Base-by-base conservation (phyloP, 2,888 invertebrate species). In the Lasioglossum leucozonium region DNA sequence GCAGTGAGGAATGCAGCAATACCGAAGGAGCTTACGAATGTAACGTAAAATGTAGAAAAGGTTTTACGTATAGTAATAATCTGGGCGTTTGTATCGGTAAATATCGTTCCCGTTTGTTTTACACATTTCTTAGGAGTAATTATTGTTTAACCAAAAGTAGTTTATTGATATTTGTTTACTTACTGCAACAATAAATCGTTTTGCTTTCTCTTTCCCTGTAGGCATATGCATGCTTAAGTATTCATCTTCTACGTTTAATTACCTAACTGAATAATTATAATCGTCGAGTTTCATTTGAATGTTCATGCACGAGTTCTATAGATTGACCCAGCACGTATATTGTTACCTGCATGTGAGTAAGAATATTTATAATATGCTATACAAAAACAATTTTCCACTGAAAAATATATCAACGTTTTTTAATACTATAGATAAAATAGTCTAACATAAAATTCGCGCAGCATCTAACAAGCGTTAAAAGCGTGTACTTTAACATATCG, bases 11-110 rank as follows among this genome's bases (percentile, higher is more conserved):
- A 26, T 96, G 96, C 87, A 91, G 93, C 73, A 96, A 96, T 88
- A 94, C 91, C 40, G 93, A 95, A 22, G 96, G 96, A n/a, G 95
- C 95, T 74, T 96, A 95, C 90, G 93, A 94, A 69, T 96, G 96
- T 85, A 95, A 94, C 71, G 84, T 93, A 18, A 93, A 92, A 81
- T 95, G 95, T 74, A 87, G 91, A 2, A 86, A 88, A 65, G 95
- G 95, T 78, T 94, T 92, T 77, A 74, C 78, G 30, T 95, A 92
- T 83, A 93, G 86, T 67, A 88, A 88, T 16, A 92, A 88, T 77
- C 84, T 90, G 40, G 93, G 92, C 42, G 88, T 79, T 69, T 95
- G 95, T 72, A 85, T 93, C 81, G 95, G 95, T 95, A 91, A 94
- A 80, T 42, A 67, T 79, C 65, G 58, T 26, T n/a, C 5, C 4